Conservation (phyloP, 2,113 vertebrate genomes). For the Melanerpes formicivorus region DNA sequence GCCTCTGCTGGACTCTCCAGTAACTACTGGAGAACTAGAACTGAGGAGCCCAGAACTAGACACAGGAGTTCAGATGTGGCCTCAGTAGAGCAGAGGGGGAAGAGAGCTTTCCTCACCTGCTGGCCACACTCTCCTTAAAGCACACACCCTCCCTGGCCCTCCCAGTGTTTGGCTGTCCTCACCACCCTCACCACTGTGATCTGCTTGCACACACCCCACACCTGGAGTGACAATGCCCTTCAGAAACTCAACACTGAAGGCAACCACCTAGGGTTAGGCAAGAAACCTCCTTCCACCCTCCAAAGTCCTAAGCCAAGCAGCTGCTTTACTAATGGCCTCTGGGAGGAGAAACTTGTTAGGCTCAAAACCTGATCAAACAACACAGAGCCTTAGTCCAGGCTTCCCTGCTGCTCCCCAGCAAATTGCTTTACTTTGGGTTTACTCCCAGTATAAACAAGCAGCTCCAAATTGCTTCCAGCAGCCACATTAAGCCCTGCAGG, state of each 20-base stretch:
- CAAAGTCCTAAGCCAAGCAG: neutral
- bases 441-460: neutral
- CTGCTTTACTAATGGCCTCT: neutral
- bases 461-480: conserved; percentile 41
- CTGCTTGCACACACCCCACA: neutral
- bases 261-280: neutral
- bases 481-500: neutral
- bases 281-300: neutral
- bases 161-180: too few species aligned
- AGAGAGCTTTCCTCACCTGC: too few species aligned
- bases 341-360: neutral
- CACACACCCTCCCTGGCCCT: too few species aligned
- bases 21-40: too few species aligned
- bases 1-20: too few species aligned
- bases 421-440: neutral
- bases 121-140: too few species aligned
- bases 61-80: too few species aligned
- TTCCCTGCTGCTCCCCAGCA: neutral
- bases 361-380: neutral
- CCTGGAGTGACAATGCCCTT: neutral
- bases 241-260: neutral
- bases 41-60: too few species aligned
- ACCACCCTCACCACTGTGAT: too few species aligned
- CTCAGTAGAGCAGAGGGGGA: too few species aligned
- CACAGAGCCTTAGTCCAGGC: neutral